phyloP scores from a whole-genome alignment of 2,797 vertebrate genomes.

The Balearica regulorum region DNA sequence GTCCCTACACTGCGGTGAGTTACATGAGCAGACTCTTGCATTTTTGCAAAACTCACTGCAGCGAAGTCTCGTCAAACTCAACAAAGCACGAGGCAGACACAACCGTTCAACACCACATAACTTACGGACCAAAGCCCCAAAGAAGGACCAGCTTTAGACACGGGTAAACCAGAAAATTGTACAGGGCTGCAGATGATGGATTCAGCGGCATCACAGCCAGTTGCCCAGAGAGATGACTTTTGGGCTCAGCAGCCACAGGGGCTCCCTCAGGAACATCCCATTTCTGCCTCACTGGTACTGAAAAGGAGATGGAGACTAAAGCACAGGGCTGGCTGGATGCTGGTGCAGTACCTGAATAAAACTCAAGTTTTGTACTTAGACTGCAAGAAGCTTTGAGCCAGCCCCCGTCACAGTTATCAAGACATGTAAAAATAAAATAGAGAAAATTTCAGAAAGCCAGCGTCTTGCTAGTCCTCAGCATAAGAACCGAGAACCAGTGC shows the following conservation, averaged over 20 bases:
- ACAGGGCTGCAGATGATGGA: neutral
- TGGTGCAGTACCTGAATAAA: neutral
- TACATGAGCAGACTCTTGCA: neutral
- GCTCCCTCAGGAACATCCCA: neutral
- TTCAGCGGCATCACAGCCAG: neutral
- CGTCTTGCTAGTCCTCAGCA: rapidly evolving
- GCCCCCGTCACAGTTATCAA: neutral
- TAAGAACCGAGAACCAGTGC: neutral
- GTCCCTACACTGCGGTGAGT: neutral
- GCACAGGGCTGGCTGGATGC: neutral
- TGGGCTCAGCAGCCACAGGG: neutral
- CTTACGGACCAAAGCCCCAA: neutral
- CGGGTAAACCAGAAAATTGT: neutral
- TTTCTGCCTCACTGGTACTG: neutral
- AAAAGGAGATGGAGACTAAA: neutral
- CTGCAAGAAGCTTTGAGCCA: neutral
- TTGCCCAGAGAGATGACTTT: neutral
- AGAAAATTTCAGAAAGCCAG: neutral
- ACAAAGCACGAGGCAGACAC: neutral
- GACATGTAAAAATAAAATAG: neutral
- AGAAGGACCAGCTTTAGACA: neutral
- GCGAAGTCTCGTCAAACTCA: neutral
- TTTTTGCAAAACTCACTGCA: neutral
- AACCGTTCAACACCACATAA: neutral
- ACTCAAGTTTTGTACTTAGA: neutral